Percentiles rank a stretch among this genome's conserved stretches.
Conservation (phyloP, 2,888 invertebrate genomes). For the Morinoia aosen region DNA sequence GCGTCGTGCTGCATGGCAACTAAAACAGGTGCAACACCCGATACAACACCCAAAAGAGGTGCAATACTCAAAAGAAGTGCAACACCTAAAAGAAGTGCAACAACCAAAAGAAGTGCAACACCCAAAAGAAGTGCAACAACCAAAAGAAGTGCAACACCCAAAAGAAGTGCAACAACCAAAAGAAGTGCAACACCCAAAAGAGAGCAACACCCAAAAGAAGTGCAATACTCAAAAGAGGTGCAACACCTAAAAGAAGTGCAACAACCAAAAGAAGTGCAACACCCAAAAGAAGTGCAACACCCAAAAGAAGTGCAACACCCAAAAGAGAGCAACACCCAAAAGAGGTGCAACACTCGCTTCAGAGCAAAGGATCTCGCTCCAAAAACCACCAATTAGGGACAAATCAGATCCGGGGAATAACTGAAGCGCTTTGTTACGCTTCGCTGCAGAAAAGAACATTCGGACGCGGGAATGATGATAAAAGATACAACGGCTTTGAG, state of each 20-base stretch:
- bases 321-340: background rate
- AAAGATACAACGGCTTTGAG: background rate
- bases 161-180: too few relatives aligned
- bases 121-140: background rate
- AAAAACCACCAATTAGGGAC: background rate
- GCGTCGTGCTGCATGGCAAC: background rate
- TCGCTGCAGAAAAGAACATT: background rate
- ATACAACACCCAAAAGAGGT: background rate
- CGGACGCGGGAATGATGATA: background rate
- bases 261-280: background rate
- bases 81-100: background rate
- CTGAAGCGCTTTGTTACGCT: background rate
- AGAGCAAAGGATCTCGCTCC: background rate
- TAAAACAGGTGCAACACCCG: background rate
- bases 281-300: background rate
- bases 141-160: background rate
- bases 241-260: too few relatives aligned
- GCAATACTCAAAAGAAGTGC: background rate
- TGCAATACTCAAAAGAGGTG: background rate
- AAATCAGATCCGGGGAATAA: background rate
- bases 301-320: background rate
- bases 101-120: background rate
- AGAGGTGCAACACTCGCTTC: background rate
- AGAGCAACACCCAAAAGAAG: background rate
- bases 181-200: background rate